A percentile compares a stretch with the other conserved stretches of the same genome.
Conservation (phyloP, 2,113 vertebrate genomes). For the Urocolius indicus region DNA sequence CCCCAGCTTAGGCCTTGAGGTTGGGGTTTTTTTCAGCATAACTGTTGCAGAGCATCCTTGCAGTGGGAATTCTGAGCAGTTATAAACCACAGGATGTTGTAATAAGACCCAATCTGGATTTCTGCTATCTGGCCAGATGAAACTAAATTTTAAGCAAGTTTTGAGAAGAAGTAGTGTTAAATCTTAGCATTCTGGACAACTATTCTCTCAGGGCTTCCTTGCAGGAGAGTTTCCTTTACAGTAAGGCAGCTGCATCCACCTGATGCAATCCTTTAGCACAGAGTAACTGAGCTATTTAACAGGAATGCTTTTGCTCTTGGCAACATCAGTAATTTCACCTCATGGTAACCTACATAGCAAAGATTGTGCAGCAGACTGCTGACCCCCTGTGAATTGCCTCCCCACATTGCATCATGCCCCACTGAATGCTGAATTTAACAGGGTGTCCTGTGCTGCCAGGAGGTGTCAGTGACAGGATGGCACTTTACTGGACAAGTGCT, state of each 20-base stretch:
- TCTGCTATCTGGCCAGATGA: background rate
- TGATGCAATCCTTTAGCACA: background rate
- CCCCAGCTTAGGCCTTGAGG: background rate
- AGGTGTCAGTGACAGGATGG: background rate
- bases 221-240: background rate
- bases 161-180: background rate
- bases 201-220: background rate
- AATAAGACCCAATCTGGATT: background rate
- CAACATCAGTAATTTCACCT: background rate
- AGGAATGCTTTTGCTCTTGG: background rate
- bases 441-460: background rate
- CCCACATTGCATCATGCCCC: background rate
- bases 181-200: background rate
- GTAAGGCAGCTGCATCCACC: background rate
- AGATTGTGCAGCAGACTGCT: background rate
- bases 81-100: background rate
- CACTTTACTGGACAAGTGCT: background rate
- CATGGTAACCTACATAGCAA: accelerated
- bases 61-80: background rate
- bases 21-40: background rate
- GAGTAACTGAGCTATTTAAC: background rate
- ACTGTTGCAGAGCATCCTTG: background rate
- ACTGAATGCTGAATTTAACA: background rate
- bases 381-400: background rate
- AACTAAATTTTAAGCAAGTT: background rate